Evolutionary conservation across 2,113 vertebrate genomes (phyloP), one percentile per base, ranked within the genome.

Genomic region (Cettia cetti): DNA sequence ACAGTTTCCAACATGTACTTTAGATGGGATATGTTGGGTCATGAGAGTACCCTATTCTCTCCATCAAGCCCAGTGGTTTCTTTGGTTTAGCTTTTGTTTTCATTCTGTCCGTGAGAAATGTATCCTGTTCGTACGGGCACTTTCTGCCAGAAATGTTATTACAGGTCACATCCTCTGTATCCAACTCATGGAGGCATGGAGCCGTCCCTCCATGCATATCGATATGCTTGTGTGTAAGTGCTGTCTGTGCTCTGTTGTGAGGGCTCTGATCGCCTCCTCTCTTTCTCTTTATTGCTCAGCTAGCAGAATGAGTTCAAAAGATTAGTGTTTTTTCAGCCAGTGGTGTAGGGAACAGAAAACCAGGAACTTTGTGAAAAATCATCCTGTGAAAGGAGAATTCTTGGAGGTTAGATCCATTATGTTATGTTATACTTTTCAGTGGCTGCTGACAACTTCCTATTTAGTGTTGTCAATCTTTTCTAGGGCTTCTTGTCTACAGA

Each of bases 121-220:
- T 15, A 65, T 86, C 50, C 35, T 90, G 35, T 42, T 86, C 5
- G 1, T 70, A 42, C n/a, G 10, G 54, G 33, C 6, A 66, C 31
- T 90, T 94, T 80, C 64, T 88, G 68, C 66, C 42, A 88, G 82
- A 94, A 82, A 65, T 42, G 15, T 33, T 77, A 66, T 81, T 94
- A 86, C 30, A 61, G 63, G 54, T 72, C 45, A 63, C 18, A 33
- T 70, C 50, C 33, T 92, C 52, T 80, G 21, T 76, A 35, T 66
- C 37, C 45, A 24, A 0, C 35, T 74, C 20, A 6, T 15, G 27
- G 35, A 66, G 71, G 21, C 42, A 17, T 37, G 42, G 52, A 81
- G 33, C 39, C 9, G 3, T 82, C 26, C 56, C 88, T 66, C 45
- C 39, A 39, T 81, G 63, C 15, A 14, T 63, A 82, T 77, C 2